Base-by-base conservation (phyloP, 2,113 vertebrate genomes). In the Cottus gobio region DNA sequence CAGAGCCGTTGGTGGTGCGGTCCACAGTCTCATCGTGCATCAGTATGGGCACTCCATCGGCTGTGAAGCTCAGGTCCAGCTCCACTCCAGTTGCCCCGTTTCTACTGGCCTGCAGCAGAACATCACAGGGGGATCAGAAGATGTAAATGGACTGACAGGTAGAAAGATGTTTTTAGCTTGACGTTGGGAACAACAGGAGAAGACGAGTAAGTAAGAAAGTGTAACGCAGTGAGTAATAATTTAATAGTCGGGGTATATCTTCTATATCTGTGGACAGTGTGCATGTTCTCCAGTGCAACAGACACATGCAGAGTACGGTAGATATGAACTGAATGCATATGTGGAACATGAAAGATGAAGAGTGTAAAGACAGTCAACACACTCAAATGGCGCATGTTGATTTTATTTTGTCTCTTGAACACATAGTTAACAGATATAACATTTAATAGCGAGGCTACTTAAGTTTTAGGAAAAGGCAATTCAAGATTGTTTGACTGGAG, bases 21-120 rank as follows among this genome's bases (percentile, higher is more conserved):
- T 99, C 97, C 0, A 99, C 95, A 0, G 97, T 97, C n/a, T 95
- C 95, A 34, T 99, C 98, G 0, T 98, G 97, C 97, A 99, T 99
- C 61, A 99, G 90, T 44, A 99, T 90, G 12, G 98, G 94, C 65
- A 98, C 87, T 16, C 97, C 96, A 0, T 99, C 97, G 0, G 95
- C 94, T 0, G 96, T 97, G 75, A 98, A 98, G 75, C 96, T 96
- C 83, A 99, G 52, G 86, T 99, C 98, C 92, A 99, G 56, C 88
- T 98, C 96, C 79, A 99, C 97, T 2, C 96, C 97, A 0, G 92
- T 93, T 15, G 97, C 98, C 75, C 97, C 96, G 50, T 99, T 98
- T 84, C 95, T 90, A 87, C 97, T 96, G 92, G 98, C 97, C 98
- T 99, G 39, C 85, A 89, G 62, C 77, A 24, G 16, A 37, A 85